Evolutionary conservation across 2,888 invertebrate species (phyloP).

Genomic region (Pollenia amentaria): DNA sequence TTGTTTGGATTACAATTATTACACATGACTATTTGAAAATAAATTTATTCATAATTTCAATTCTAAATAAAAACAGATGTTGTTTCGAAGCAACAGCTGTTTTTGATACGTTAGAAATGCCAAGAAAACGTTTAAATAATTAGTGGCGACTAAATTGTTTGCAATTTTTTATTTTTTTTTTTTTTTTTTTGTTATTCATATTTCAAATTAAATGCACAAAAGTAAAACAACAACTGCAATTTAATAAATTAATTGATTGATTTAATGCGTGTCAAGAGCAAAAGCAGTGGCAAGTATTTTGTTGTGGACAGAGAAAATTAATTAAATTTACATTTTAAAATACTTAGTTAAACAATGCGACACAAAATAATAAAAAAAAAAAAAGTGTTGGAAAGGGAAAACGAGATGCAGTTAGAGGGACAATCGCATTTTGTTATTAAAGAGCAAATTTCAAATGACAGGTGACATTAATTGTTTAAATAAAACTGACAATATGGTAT

Average conservation of each 20-base stretch:
- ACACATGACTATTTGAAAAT: conserved; percentile 26
- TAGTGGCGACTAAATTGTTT: conserved; percentile 64
- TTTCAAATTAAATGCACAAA: conserved; percentile 2
- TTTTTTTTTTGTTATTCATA: conserved; percentile 13
- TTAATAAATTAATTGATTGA: conserved; percentile 63
- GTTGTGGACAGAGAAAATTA: conserved; percentile 32
- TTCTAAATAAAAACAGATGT: conserved; percentile 59
- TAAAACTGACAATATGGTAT: not conserved
- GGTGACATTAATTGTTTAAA: conserved; percentile 59
- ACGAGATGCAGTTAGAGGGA: not conserved
- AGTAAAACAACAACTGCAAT: conserved; percentile 14
- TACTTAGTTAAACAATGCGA: conserved; percentile 16
- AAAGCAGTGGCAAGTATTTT: not conserved
- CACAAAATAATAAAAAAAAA: not conserved
- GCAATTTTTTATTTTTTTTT: conserved; percentile 39
- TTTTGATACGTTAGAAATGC: conserved; percentile 11
- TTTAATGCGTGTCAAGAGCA: conserved; percentile 63
- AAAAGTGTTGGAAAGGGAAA: not conserved
- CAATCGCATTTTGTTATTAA: conserved; percentile 14
- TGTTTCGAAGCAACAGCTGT: conserved; percentile 40
- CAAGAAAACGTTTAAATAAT: conserved; percentile 55
- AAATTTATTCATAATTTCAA: conserved; percentile 39
- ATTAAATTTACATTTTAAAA: conserved; percentile 64
- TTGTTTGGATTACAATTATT: conserved; percentile 64
- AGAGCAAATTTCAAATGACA: conserved; percentile 50